Evolutionary conservation across 1,140 invertebrate species (phyloP).

Genomic region (Microplitis demolitor): DNA sequence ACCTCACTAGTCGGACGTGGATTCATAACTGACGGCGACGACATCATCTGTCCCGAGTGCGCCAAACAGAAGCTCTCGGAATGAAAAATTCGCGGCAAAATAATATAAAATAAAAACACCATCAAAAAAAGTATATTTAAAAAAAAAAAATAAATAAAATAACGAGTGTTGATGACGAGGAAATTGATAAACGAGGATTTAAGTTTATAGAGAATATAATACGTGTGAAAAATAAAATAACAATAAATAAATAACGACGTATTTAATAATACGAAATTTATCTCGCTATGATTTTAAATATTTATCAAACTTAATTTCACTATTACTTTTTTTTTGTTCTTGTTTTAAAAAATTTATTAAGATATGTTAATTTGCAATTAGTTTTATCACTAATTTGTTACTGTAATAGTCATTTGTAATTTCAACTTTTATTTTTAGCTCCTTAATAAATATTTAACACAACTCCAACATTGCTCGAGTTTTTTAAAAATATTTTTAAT

Average conservation of each 20-base stretch:
- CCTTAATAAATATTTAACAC: neutral
- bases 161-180: neutral
- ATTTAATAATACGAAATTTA: too few relatives aligned
- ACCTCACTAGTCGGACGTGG: slow-evolving; percentile 95
- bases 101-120: slow-evolving; percentile 4
- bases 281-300: too few relatives aligned
- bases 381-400: slow-evolving; percentile 24
- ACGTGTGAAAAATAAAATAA: neutral
- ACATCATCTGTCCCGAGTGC: slow-evolving; percentile 99
- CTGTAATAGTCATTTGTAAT: slow-evolving; percentile 32
- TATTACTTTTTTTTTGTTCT: neutral
- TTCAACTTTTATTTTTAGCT: slow-evolving; percentile 27
- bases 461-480: slow-evolving; percentile 2
- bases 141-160: slow-evolving; percentile 28
- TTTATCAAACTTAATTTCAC: neutral
- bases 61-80: slow-evolving; percentile 91
- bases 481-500: neutral
- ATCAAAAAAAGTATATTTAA: slow-evolving; percentile 1
- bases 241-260: neutral
- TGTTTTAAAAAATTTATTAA: neutral
- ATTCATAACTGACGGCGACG: slow-evolving; percentile 96
- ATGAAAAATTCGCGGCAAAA: slow-evolving; percentile 20
- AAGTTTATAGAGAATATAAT: too few relatives aligned
- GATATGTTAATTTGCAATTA: too few relatives aligned
- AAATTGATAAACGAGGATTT: too few relatives aligned